Base-by-base conservation (phyloP, 2,888 invertebrate genomes). In the Dasysyrphus tricinctus region DNA sequence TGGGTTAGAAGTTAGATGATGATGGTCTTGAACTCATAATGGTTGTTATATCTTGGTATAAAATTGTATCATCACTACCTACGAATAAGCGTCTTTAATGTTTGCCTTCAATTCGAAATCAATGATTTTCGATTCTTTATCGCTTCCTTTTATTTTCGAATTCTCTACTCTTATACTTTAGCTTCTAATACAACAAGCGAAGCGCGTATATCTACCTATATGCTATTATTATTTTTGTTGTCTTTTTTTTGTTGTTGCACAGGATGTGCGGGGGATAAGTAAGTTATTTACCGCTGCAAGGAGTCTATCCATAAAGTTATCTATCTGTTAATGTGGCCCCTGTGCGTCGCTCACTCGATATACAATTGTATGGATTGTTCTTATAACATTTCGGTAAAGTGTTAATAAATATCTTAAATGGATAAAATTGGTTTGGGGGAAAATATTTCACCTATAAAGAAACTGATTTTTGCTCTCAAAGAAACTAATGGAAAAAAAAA, bases 111-210 rank as follows among this genome's bases (percentile, higher is more conserved):
- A 82, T 78, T 78, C 65, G 65, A 56, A 86, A 79, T 86, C 86
- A 86, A 86, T 86, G 86, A 82, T 65, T 65, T 82, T 86, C 75
- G 75, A 79, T 86, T 86, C 81, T 86, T 79, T 86, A 86, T 82
- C 78, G 51, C 65, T 82, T 86, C 78, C 86, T 79, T 67, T 81
- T 69, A 34, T 56, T 54, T 59, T 24, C 34, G 39, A 61, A 14
- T 39, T 61, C 24, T 61, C 14, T 24, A 24, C 24, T 24, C 24
- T 24, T 61, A 19, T 54, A 29, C 19, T 39, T 61, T 61, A 39
- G 8, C 61, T 59, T 59, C 37, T 59, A 59, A 59, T 59, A 37
- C 34, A 56, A 56, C 11, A 34, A 16, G 57, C 57, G 5, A 19
- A 39, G 14, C 19, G 39, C 39, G 37, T 42, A n/a, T 16, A 47